A percentile compares a stretch with the other conserved stretches of the same genome.
Conservation (phyloP, 2,113 vertebrate genomes). For the Gulo gulo region DNA sequence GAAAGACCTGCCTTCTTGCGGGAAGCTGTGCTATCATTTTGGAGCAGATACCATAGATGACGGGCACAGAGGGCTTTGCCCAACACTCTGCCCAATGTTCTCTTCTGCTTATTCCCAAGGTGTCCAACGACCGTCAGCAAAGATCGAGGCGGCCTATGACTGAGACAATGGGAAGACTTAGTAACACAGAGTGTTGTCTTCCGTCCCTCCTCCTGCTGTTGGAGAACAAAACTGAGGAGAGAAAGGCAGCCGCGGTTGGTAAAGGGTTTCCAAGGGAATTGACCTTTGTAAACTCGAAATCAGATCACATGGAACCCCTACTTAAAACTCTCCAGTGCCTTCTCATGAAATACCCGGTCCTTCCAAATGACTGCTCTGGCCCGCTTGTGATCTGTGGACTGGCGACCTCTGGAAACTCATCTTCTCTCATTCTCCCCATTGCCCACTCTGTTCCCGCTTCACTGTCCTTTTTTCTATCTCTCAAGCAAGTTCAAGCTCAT, state of each 20-base stretch:
- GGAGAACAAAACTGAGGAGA: background rate
- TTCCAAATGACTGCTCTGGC: background rate
- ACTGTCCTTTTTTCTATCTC: background rate
- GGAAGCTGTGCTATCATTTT: background rate
- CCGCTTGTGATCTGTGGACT: background rate
- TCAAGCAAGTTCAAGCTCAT: background rate
- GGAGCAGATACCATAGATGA: background rate
- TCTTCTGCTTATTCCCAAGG: background rate
- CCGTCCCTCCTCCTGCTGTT: background rate
- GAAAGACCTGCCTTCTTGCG: background rate
- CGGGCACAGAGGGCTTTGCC: background rate
- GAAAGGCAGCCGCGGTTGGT: background rate
- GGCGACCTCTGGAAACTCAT: background rate
- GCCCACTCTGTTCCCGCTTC: background rate
- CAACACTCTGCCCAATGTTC: background rate
- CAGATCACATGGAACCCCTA: background rate
- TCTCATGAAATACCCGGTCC: background rate
- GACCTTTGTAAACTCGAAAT: background rate
- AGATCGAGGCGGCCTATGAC: background rate
- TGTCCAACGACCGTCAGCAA: background rate
- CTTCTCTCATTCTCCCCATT: background rate
- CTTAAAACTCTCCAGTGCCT: background rate
- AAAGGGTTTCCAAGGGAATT: background rate
- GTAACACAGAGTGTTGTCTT: background rate
- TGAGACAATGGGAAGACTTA: constrained; percentile 1